phyloP scores from a whole-genome alignment of 2,113 vertebrate genomes.

The Poeciliopsis retropinna region DNA sequence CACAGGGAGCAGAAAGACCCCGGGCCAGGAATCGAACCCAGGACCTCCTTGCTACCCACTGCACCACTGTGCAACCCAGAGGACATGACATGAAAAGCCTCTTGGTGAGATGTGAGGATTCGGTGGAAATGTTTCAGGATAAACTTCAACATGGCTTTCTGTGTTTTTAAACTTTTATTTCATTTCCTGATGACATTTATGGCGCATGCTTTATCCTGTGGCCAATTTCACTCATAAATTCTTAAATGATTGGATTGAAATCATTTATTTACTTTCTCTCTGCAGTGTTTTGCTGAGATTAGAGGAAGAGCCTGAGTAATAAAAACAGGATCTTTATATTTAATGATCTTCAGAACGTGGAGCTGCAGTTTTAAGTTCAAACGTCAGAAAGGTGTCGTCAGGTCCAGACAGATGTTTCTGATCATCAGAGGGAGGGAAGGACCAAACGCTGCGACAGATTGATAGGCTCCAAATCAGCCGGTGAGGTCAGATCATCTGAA shows the following conservation, averaged over 20 bases:
- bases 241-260: background rate
- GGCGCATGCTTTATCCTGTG: background rate
- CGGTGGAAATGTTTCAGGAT: background rate
- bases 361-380: conserved; percentile 39
- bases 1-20: too few species aligned
- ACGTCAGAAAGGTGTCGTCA: conserved; percentile 33
- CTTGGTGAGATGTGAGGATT: too few species aligned
- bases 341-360: conserved; percentile 31
- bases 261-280: background rate
- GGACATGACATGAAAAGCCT: too few species aligned
- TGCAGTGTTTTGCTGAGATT: conserved; percentile 6
- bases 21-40: too few species aligned
- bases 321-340: conserved; percentile 1
- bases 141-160: background rate
- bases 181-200: background rate
- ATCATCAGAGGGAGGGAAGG: conserved; percentile 4
- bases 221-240: background rate
- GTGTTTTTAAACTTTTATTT: background rate
- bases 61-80: too few species aligned
- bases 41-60: too few species aligned
- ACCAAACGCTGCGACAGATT: conserved; percentile 14
- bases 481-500: conserved; percentile 25
- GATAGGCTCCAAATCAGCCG: conserved; percentile 31
- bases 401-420: conserved; percentile 58
- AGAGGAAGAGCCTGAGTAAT: conserved; percentile 15